Evolutionary conservation across 2,113 vertebrate species (phyloP).

Genomic region (Heliornis fulica): DNA sequence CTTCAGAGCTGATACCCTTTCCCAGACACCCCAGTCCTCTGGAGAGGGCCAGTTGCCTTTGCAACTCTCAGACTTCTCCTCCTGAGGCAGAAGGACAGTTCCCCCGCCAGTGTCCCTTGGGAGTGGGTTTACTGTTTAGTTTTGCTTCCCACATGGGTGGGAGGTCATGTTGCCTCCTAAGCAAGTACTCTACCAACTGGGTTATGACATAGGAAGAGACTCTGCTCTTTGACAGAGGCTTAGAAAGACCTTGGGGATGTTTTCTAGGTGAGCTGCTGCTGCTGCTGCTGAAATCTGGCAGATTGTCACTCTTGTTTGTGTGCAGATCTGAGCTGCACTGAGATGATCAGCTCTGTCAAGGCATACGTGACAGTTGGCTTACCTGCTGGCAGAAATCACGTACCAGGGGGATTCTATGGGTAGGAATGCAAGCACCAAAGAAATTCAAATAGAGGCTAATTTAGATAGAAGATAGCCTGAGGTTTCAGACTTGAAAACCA

Average conservation of each 20-base stretch:
- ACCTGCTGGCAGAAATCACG: background rate
- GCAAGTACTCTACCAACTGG: background rate
- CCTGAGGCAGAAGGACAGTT: background rate
- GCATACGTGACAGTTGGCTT: background rate
- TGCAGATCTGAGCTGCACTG: fast-evolving
- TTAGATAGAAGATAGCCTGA: background rate
- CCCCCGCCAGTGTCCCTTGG: background rate
- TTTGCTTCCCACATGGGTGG: background rate
- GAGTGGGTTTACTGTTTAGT: background rate
- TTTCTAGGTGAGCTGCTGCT: background rate
- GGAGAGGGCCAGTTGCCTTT: background rate
- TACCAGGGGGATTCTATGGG: background rate
- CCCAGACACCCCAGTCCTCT: background rate
- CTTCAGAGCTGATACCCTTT: background rate
- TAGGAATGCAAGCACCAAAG: background rate
- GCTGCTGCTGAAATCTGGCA: background rate
- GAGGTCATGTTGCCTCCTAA: background rate
- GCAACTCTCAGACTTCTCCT: background rate
- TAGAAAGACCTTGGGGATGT: background rate
- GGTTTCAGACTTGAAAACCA: background rate
- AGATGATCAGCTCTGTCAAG: background rate
- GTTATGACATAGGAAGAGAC: background rate
- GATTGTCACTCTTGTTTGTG: background rate
- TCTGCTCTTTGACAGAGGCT: background rate
- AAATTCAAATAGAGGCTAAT: background rate